phyloP scores from a whole-genome alignment of 2,113 vertebrate species.

The Phasianus colchicus region DNA sequence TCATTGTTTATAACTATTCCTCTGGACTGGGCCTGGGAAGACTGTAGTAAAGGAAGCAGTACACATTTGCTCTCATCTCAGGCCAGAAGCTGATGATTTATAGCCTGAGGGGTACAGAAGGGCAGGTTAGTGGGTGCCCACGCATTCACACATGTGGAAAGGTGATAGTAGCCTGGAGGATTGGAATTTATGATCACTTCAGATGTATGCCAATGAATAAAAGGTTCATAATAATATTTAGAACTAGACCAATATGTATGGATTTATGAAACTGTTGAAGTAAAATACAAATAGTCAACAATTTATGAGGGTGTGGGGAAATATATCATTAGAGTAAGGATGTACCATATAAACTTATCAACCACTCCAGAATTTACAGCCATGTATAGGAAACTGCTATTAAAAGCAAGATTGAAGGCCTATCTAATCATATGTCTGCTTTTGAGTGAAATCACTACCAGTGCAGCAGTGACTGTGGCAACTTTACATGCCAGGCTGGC shows the following conservation, averaged over 20 bases:
- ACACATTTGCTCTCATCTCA: neutral
- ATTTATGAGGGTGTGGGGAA: slow-evolving; percentile 59
- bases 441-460: slow-evolving; percentile 4
- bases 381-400: neutral
- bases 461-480: neutral
- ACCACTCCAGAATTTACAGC: slow-evolving; percentile 52
- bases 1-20: neutral
- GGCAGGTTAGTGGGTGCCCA: rapidly evolving
- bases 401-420: slow-evolving; percentile 55
- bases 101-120: neutral
- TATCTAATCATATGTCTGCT: slow-evolving; percentile 6
- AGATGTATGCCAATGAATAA: slow-evolving; percentile 34
- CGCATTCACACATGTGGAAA: neutral
- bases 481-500: neutral
- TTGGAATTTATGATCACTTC: neutral
- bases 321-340: slow-evolving; percentile 50
- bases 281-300: slow-evolving; percentile 40
- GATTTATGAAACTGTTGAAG: slow-evolving; percentile 62
- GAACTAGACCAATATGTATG: slow-evolving; percentile 25
- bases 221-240: slow-evolving; percentile 35
- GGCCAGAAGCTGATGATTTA: neutral
- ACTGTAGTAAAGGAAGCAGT: neutral
- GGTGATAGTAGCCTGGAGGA: neutral
- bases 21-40: neutral
- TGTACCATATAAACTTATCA: slow-evolving; percentile 38